These are phyloP conservation scores for Seira ritae DNA, from an alignment of 2,888 invertebrate genomes.

Conservation along the genomic window DNA sequence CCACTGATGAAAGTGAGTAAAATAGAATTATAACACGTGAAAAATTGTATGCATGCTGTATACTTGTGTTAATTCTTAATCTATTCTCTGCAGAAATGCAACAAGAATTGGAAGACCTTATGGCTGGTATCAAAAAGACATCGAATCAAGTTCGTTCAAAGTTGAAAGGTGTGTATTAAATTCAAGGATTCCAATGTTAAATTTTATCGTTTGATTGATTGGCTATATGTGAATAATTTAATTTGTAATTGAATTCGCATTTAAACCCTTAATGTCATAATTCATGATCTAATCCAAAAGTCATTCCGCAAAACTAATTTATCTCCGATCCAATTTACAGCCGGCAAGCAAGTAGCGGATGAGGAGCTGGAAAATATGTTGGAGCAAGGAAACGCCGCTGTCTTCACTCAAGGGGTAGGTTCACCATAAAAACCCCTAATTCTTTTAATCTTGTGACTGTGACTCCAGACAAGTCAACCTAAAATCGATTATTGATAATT, in stretches of 20 bases:
- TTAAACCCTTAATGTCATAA: too few species aligned
- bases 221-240: too few species aligned
- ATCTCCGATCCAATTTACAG: conserved; percentile 74
- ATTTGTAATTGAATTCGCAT: too few species aligned
- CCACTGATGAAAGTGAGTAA: conserved; percentile 61
- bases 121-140: conserved; percentile 99
- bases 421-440: not conserved
- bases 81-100: conserved; percentile 88
- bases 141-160: conserved; percentile 97
- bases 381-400: conserved; percentile 93
- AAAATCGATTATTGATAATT: conserved; percentile 1
- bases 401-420: conserved; percentile 67
- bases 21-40: too few species aligned
- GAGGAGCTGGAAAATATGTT: conserved; percentile 99
- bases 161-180: conserved; percentile 48
- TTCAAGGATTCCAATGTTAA: too few species aligned
- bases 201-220: too few species aligned
- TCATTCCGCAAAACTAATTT: too few species aligned
- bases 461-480: not conserved
- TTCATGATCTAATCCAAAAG: too few species aligned
- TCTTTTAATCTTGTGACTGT: not conserved
- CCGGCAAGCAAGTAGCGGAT: conserved; percentile 97
- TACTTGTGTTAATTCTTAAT: not conserved
- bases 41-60: not conserved
- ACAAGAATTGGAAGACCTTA: conserved; percentile 99